Evolutionary conservation across 2,113 vertebrate species (phyloP), one percentile per base, ranked within the genome.

Genomic region (Oceanites oceanicus): DNA sequence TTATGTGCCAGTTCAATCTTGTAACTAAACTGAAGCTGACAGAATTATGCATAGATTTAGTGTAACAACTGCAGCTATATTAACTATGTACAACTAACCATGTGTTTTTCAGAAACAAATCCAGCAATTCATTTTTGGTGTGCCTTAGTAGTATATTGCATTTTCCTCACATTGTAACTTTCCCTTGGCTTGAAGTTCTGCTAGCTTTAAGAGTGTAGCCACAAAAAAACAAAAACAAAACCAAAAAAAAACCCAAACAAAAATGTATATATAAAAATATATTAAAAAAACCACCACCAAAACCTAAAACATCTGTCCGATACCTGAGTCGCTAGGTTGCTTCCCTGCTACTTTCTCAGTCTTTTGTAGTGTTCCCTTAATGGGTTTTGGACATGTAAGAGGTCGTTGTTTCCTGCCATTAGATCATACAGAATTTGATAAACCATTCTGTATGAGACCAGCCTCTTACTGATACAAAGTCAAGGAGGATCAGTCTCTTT

Each of bases 291-390:
- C 4, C 5, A 25, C 6, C 14, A 27, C 19, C 10, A 62, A 74
- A 68, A 53, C 9, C 16, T 23, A 27, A 85, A 80, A 11, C 2
- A 34, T 5, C 13, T 34, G 2, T 26, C 52, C 23, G 17, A 23
- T 55, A 32, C 10, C 18, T 2, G 13, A 77, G 9, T 15, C 32
- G 40, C 23, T 34, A 67, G 6, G 2, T 50, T 1, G 0, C 21
- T 84, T 80, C 27, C 23, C 13, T 66, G 26, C 4, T 95, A n/a
- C 29, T 79, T 88, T 32, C 4, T 42, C 14, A 38, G 25, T 17
- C 25, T 70, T 78, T 76, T 49, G 15, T 32, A 26, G 6, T 40
- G 22, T 40, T 53, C 30, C 12, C 8, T 19, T 65, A 38, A 44
- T 36, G 27, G 7, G 23, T 42, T 92, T 81, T 59, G 42, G 34